Percentiles rank a stretch among this genome's conserved stretches.
phyloP scores from a whole-genome alignment of 2,888 invertebrate species.

The Eristalis intricaria region DNA sequence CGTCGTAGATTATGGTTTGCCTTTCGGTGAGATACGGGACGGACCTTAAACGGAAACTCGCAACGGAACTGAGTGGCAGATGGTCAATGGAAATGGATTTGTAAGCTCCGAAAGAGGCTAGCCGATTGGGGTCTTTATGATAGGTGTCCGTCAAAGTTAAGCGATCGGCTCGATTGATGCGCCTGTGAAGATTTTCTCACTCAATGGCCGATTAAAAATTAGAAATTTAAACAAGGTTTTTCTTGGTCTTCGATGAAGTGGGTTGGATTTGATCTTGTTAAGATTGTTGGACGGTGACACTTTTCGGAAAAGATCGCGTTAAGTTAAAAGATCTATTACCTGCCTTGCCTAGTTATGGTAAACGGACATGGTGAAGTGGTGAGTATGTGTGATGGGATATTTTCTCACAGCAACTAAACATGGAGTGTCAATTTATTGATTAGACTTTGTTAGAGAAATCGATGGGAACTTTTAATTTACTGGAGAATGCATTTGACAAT shows the following conservation, averaged over 20 bases:
- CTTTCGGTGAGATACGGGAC: not conserved
- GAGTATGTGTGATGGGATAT: not conserved
- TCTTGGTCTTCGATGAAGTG: not conserved
- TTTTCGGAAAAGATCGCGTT: not conserved
- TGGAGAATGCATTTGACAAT: too few species aligned
- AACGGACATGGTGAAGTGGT: not conserved
- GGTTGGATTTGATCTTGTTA: not conserved
- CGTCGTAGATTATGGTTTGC: not conserved
- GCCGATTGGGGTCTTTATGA: not conserved
- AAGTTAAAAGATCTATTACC: not conserved
- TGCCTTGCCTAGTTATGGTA: not conserved
- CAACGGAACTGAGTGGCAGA: not conserved
- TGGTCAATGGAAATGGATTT: not conserved
- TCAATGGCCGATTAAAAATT: not conserved
- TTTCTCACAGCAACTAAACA: not conserved
- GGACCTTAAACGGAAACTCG: too few species aligned
- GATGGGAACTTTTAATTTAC: too few species aligned
- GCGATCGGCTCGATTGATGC: not conserved
- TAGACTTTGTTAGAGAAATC: not conserved
- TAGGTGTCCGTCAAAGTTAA: not conserved
- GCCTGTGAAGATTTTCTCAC: not conserved
- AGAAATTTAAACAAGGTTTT: not conserved
- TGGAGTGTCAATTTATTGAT: not conserved
- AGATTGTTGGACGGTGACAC: not conserved
- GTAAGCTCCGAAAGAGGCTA: not conserved